Conservation (phyloP, 2,113 vertebrate species). For the Phoxinus phoxinus region DNA sequence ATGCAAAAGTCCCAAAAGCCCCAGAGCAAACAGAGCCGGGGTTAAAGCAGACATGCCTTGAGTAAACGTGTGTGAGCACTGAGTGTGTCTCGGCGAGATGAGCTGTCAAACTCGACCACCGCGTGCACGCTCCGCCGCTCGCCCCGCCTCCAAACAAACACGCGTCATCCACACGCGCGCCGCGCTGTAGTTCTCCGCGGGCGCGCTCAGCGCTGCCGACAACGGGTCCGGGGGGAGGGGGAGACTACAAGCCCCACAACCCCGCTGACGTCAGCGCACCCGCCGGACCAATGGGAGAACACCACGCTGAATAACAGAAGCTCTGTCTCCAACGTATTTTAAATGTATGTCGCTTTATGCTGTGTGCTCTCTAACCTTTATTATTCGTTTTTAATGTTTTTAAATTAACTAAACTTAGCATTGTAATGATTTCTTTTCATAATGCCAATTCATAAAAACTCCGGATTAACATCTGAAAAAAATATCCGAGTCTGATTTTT, state of each 20-base stretch:
- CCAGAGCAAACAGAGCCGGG: slow-evolving; percentile 39
- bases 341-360: background rate
- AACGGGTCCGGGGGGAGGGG: accelerated
- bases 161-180: slow-evolving; percentile 20
- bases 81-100: background rate
- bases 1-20: slow-evolving; percentile 58
- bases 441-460: too few species aligned
- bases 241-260: slow-evolving; percentile 67
- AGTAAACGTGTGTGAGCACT: too few species aligned
- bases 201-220: background rate
- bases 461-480: too few species aligned
- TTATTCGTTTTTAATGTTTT: background rate
- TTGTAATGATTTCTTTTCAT: too few species aligned
- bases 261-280: background rate
- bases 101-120: slow-evolving; percentile 48
- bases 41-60: too few species aligned
- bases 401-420: background rate
- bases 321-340: background rate
- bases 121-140: slow-evolving; percentile 23
- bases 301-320: slow-evolving; percentile 69
- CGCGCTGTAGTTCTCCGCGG: background rate
- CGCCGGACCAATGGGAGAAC: slow-evolving; percentile 67
- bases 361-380: background rate
- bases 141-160: slow-evolving; percentile 50
- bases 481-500: background rate